Percentiles rank a stretch among this genome's conserved stretches.
Conservation (phyloP, 2,797 vertebrate species). For the Rhinogobio ventralis region DNA sequence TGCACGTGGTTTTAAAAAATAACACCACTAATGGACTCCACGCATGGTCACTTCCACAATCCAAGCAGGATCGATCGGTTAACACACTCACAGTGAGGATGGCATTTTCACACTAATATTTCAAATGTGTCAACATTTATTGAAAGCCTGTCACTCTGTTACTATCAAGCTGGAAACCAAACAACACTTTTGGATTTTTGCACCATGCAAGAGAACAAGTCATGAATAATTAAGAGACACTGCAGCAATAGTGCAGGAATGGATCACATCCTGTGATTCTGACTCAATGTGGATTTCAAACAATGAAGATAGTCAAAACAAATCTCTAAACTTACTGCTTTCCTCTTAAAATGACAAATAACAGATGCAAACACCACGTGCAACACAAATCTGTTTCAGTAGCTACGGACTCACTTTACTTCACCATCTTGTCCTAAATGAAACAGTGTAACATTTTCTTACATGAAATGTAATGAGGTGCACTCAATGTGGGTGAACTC, state of each 20-base stretch:
- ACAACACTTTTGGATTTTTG: neutral
- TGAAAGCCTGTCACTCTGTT: neutral
- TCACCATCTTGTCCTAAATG: neutral
- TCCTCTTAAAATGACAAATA: neutral
- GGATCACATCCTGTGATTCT: neutral
- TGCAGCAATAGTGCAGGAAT: neutral
- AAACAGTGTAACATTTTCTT: neutral
- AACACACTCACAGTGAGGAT: neutral
- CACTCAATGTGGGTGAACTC: neutral
- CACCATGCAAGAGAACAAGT: conserved; percentile 1
- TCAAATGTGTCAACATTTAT: neutral
- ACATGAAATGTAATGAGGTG: conserved; percentile 5
- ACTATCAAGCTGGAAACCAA: neutral
- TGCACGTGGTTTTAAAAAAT: neutral
- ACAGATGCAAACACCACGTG: neutral
- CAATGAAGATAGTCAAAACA: neutral
- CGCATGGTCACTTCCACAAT: neutral
- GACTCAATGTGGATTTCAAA: neutral
- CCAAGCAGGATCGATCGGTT: too few species aligned
- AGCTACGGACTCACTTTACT: neutral
- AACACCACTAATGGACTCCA: neutral
- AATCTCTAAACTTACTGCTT: neutral
- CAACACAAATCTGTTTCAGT: neutral
- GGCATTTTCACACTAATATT: neutral
- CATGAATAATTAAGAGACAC: neutral